Percentiles rank a stretch among this genome's conserved stretches.
Evolutionary conservation across 53 echinoderm and acorn worm genomes (phyloP).

Genomic region (Mesocentrotus franciscanus): DNA sequence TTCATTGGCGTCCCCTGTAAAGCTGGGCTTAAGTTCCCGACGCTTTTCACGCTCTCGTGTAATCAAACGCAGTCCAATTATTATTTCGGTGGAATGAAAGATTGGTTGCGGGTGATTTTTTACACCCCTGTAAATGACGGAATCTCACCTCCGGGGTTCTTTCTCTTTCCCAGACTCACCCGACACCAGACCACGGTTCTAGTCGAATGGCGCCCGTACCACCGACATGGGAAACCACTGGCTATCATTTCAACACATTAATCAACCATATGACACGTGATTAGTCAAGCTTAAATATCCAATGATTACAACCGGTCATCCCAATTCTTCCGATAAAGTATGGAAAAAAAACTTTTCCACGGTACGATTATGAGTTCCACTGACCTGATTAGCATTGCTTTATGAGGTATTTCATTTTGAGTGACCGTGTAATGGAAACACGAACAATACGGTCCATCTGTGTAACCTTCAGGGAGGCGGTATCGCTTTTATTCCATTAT

Average conservation of each 20-base stretch:
- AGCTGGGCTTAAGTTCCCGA: slow-evolving; percentile 44
- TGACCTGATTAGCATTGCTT: slow-evolving; percentile 25
- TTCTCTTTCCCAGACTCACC: neutral
- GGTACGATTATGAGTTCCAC: neutral
- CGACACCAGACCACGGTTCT: neutral
- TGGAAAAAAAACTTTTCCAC: neutral
- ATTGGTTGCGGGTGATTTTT: slow-evolving; percentile 37
- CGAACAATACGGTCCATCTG: neutral
- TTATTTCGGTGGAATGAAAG: slow-evolving; percentile 49
- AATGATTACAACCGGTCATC: neutral
- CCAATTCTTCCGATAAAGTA: neutral
- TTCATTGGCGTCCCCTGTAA: slow-evolving; percentile 38
- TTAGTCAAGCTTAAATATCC: slow-evolving; percentile 27
- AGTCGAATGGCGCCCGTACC: neutral
- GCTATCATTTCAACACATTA: slow-evolving; percentile 18
- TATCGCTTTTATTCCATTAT: slow-evolving; percentile 20
- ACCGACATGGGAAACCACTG: neutral
- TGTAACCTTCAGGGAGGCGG: neutral
- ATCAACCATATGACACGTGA: slow-evolving; percentile 7
- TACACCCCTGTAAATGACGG: slow-evolving; percentile 50
- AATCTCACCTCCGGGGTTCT: slow-evolving; percentile 27
- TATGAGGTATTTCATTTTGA: neutral
- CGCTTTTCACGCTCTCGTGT: slow-evolving; percentile 55
- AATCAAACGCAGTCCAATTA: slow-evolving; percentile 54
- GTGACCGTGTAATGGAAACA: slow-evolving; percentile 18